Conservation (phyloP, 2,113 vertebrate genomes). For the Helogale parvula region DNA sequence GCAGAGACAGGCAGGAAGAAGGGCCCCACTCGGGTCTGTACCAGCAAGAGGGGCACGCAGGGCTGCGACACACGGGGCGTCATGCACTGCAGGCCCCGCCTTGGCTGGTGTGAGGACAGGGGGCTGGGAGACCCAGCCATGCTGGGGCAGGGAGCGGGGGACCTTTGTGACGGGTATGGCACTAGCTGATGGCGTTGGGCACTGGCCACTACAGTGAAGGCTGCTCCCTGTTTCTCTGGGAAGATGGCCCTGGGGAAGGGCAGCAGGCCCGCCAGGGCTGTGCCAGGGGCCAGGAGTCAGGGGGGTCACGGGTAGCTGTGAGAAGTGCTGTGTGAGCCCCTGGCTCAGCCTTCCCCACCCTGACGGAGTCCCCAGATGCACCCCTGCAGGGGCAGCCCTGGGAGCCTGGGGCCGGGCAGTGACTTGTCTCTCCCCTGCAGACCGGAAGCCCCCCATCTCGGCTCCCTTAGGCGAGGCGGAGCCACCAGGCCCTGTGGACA, state of each 20-base stretch:
- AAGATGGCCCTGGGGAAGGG: neutral
- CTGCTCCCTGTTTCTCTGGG: neutral
- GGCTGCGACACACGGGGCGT: neutral
- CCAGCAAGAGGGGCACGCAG: neutral
- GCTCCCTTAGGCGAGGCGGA: slow-evolving; percentile 90
- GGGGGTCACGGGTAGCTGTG: fast-evolving
- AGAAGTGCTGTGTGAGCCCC: neutral
- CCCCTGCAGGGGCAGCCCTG: neutral
- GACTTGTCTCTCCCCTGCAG: slow-evolving; percentile 81
- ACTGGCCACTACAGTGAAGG: neutral
- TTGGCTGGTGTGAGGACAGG: neutral
- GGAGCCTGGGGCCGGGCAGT: fast-evolving
- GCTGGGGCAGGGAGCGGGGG: neutral
- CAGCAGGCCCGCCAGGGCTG: neutral
- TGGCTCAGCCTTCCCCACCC: neutral
- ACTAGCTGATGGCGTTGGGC: fast-evolving
- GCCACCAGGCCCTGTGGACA: slow-evolving; percentile 83
- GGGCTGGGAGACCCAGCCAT: too few species aligned
- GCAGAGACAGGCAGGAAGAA: neutral
- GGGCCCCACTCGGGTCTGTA: neutral
- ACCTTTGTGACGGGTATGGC: neutral
- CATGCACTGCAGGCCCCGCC: fast-evolving
- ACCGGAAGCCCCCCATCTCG: slow-evolving; percentile 91
- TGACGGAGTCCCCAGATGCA: fast-evolving
- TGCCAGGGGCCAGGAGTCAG: fast-evolving